Base-by-base conservation (phyloP, 2,113 vertebrate species). In the Sterrhoptilus dennistouni region DNA sequence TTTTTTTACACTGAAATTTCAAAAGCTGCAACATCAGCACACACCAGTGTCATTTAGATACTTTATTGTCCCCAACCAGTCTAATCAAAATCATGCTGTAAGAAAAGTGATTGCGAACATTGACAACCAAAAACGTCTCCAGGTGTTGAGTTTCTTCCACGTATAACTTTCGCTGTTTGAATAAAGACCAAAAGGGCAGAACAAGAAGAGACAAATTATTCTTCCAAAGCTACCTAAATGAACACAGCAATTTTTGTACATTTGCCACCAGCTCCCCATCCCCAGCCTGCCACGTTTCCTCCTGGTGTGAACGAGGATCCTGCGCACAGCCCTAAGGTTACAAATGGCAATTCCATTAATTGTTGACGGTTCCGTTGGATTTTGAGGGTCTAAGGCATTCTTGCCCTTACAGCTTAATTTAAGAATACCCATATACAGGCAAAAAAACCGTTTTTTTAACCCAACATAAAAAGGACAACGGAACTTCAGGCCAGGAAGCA, bases 341-440 rank as follows among this genome's bases (percentile, higher is more conserved):
- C 80, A 89, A 60, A 90, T 49, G 90, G 87, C 76, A 76, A 95
- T 44, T 89, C 4, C 52, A 29, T 3, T 38, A 38, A 38, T 38
- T 38, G 38, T 38, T 38, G 38, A 38, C 38, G 38, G 11, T 87
- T 64, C 65, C 10, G 70, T 24, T 87, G 47, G 45, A 69, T 92
- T 89, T 88, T 94, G 72, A 21, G 47, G 65, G 64, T 94, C 88
- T 63, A 91, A 92, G 83, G 87, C 70, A 61, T 81, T 47, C 89
- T 89, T 38, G 38, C 96, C 89, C 87, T 96, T 91, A 89, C 94
- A 95, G 83, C 81, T 89, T 89, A 33, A 68, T 54, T 90, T 87
- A 72, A 92, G 96, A 95, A 90, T 53, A 96, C 95, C 93, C 76
- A 81, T 89, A 80, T 90, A 92, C 92, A 97, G 95, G 94, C 91